Base-by-base conservation (phyloP, 2,113 vertebrate genomes). In the Melospiza georgiana region DNA sequence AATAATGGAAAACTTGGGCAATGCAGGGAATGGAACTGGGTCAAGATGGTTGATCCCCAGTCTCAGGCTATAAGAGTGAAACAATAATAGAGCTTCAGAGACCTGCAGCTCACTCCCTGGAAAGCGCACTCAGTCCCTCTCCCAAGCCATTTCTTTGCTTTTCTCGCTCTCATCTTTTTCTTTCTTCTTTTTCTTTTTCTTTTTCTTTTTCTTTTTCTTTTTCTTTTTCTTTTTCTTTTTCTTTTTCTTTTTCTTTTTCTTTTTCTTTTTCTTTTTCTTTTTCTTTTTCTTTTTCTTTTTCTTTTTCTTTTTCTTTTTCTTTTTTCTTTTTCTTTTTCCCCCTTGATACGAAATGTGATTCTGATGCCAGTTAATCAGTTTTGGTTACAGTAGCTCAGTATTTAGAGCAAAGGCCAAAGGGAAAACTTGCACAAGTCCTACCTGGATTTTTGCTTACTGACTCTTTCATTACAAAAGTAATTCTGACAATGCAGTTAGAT, bases 241-340 rank as follows among this genome's bases (percentile, higher is more conserved):
- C 2, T 1, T 3, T 48, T 22, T 22, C 7, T 30, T 17, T 16
- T 15, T 8, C 5, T 5, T 39, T 39, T 39, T 39, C 37, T 39
- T 39, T 25, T 30, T 41, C 13, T 11, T 5, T 4, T 11, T 4
- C 39, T 39, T 39, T 39, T 39, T 39, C 39, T 7, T 15, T 2
- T 4, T 6, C 7, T 35, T 0, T 14, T 15, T 4, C 2, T 4
- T 22, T 13, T 12, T 2, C 0, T 16, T 4, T 19, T 25, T 3
- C 1, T 12, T 28, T 10, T 27, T 0, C 3, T 7, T 15, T 2
- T 4, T 6, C 5, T 35, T 0, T 14, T 15, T 5, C 8, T n/a
- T 6, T 12, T 8, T 35, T 6, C 2, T 24, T 20, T 4, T 39
- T 6, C 12, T 6, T 5, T 4, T 13, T 12, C 15, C 30, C 43